Base-by-base conservation (phyloP, 2,113 vertebrate genomes). In the Podocnemis expansa region DNA sequence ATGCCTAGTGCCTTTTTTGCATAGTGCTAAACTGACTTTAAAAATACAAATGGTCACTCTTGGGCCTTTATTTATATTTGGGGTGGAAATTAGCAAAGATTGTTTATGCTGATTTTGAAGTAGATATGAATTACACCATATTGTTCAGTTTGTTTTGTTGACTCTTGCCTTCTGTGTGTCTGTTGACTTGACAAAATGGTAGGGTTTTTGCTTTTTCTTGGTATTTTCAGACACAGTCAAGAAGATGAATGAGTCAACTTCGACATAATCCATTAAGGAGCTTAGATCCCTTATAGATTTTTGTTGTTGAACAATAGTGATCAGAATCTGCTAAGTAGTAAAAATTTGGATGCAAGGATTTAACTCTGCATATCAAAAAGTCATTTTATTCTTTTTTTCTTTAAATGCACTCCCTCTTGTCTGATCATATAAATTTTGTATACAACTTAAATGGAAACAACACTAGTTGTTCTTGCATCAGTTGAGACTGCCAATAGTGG, bases 381-480 rank as follows among this genome's bases (percentile, higher is more conserved):
- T 85, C 3, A 4, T 34, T 54, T 55, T 45, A 34, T 29, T 25
- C 67, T 51, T 13, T 13, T 51, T 51, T 47, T 7, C 22, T 85
- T 88, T 79, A 25, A 4, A 25, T 60, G 31, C 13, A 19, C 78
- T 49, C n/a, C 58, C 21, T 73, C 13, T 41, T 60, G 38, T 19
- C 45, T 84, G 21, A 73, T 9, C 45, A 45, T 54, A 78, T 38
- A 19, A 47, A 51, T 45, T 41, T 31, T 9, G 60, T 93, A 41
- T n/a, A 83, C 43, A 43, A 22, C 43, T 73, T 41, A 8, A 47
- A 5, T 54, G 63, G 12, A 34, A 10, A 78, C 49, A 70, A 10
- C 14, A 16, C 7, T 10, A 6, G 31, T 25, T 49, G 43, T 45
- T 60, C 13, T 31, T 45, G 2, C 0, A 0, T 67, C 63, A 38